phyloP scores from a whole-genome alignment of 2,113 vertebrate genomes.

The Paramisgurnus dabryanus region DNA sequence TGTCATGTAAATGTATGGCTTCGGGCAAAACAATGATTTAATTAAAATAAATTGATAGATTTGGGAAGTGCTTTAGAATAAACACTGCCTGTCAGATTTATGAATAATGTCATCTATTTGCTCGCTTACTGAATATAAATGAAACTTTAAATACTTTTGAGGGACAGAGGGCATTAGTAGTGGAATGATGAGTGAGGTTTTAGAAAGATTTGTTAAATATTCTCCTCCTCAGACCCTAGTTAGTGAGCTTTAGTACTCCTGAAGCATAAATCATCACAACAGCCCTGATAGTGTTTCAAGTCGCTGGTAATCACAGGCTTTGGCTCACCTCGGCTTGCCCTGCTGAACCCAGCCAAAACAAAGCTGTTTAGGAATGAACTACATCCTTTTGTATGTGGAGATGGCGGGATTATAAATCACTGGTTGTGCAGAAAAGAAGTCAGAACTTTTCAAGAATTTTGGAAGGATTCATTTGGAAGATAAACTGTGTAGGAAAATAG shows the following conservation, averaged over 20 bases:
- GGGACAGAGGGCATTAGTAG: not conserved
- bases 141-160: not conserved
- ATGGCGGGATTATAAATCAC: constrained; percentile 57
- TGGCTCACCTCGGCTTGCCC: constrained; percentile 63
- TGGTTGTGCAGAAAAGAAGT: constrained; percentile 57
- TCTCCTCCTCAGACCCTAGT: constrained; percentile 18
- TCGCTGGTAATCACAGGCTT: constrained; percentile 61
- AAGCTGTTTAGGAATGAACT: constrained; percentile 64
- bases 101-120: not conserved
- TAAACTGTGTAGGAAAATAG: not conserved
- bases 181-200: constrained; percentile 25
- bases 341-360: constrained; percentile 65
- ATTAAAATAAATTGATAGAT: too few relatives aligned
- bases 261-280: constrained; percentile 53
- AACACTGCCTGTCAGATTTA: not conserved
- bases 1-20: not conserved
- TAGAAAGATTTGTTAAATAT: constrained; percentile 23
- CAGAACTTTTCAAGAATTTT: constrained; percentile 40
- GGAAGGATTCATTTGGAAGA: constrained; percentile 2
- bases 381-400: constrained; percentile 53
- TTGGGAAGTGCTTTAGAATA: too few relatives aligned
- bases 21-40: not conserved
- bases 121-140: too few relatives aligned
- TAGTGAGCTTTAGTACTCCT: constrained; percentile 52
- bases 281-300: constrained; percentile 61